Conservation (phyloP, 2,797 vertebrate genomes). For the Macropus fuliginosus region DNA sequence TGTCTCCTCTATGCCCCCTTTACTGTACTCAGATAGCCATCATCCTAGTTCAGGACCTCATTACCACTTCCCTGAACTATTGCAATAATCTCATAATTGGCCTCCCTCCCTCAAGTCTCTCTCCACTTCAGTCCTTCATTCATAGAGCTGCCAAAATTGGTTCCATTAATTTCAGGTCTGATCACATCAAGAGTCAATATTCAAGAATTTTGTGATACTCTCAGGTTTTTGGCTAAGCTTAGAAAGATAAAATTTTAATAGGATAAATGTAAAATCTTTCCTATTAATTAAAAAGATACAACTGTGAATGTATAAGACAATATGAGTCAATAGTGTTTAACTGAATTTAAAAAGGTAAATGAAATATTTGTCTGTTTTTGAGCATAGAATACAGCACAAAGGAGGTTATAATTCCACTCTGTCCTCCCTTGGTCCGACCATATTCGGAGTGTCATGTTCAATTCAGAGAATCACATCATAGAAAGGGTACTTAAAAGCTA, state of each 20-base stretch:
- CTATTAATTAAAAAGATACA: too few species aligned
- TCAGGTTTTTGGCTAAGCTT: not conserved
- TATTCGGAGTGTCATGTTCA: too few species aligned
- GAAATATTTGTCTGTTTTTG: too few species aligned
- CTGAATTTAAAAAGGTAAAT: too few species aligned
- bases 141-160: not conserved
- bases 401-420: too few species aligned
- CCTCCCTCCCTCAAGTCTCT: not conserved
- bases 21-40: not conserved
- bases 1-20: not conserved
- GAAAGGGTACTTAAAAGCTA: too few species aligned
- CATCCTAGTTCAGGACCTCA: not conserved
- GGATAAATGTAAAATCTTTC: not conserved
- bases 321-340: too few species aligned
- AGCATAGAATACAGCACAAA: too few species aligned
- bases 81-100: not conserved
- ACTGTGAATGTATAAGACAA: too few species aligned
- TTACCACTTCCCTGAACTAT: not conserved
- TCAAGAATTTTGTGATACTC: not conserved
- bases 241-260: not conserved
- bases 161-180: not conserved
- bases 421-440: too few species aligned
- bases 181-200: not conserved
- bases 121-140: not conserved
- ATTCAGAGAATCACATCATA: too few species aligned